phyloP scores from a whole-genome alignment of 2,113 vertebrate species.

The Nycticebus coucang region DNA sequence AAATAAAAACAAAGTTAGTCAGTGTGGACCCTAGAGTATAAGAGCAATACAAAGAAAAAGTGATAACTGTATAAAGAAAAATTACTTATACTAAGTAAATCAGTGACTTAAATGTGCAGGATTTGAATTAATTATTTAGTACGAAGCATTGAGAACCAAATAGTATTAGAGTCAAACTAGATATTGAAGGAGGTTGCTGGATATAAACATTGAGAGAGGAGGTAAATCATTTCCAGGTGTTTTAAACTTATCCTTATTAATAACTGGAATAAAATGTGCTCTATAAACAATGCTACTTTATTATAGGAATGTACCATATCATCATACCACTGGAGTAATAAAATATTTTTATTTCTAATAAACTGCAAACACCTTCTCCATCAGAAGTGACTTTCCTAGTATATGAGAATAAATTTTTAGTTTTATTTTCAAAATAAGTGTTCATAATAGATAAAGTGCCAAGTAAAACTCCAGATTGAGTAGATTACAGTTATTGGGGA shows the following conservation, averaged over 20 bases:
- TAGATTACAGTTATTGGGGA: background rate
- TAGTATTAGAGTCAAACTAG: background rate
- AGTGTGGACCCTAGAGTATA: background rate
- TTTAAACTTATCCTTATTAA: background rate
- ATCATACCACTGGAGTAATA: background rate
- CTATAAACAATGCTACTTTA: background rate
- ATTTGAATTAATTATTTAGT: conserved; percentile 24
- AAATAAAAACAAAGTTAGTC: background rate
- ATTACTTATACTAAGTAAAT: background rate
- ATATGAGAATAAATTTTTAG: background rate
- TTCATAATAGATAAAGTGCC: rapidly evolving
- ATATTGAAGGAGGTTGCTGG: background rate
- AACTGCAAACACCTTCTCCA: conserved; percentile 12
- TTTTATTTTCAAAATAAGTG: background rate
- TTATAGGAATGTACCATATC: background rate
- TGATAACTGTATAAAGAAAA: background rate
- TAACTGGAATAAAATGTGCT: background rate
- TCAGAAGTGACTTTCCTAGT: background rate
- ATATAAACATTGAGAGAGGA: background rate
- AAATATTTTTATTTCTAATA: background rate
- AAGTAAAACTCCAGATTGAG: rapidly evolving
- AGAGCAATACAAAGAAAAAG: background rate
- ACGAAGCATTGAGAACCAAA: background rate
- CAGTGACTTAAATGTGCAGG: background rate
- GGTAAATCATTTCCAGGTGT: background rate